These are phyloP conservation scores for Hyposmocoma kahamanoa DNA, from an alignment of 1,140 invertebrate species.

Conservation along the genomic window DNA sequence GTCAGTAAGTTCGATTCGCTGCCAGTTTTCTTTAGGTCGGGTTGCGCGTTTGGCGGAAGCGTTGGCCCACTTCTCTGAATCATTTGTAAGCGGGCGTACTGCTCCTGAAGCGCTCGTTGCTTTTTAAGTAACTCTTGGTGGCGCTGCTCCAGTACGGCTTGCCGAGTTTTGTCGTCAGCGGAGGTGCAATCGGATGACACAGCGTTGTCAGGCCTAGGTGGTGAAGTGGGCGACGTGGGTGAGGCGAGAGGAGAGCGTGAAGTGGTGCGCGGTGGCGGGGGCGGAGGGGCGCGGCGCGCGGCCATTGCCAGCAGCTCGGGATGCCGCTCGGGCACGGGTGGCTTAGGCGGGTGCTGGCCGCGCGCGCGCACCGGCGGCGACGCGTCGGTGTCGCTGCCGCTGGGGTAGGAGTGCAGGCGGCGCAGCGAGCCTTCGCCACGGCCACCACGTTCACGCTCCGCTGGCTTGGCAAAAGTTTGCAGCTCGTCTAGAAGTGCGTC, in stretches of 20 bases:
- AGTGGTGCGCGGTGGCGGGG: constrained; percentile 88
- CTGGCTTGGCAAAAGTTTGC: constrained; percentile 86
- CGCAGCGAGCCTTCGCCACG: constrained; percentile 82
- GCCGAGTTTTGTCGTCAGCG: constrained; percentile 71
- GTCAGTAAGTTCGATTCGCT: constrained; percentile 89
- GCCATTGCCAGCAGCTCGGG: constrained; percentile 79
- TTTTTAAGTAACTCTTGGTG: constrained; percentile 91
- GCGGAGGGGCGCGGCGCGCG: constrained; percentile 85
- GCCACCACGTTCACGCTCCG: constrained; percentile 79
- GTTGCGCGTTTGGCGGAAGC: constrained; percentile 76
- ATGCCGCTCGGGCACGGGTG: constrained; percentile 85
- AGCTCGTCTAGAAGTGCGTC: constrained; percentile 95
- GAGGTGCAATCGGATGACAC: constrained; percentile 58
- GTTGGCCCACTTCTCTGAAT: constrained; percentile 84
- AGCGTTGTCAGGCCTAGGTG: constrained; percentile 35
- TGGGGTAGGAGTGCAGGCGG: constrained; percentile 83
- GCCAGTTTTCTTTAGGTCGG: constrained; percentile 88
- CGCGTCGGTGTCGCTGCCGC: constrained; percentile 82
- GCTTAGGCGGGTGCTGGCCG: constrained; percentile 75
- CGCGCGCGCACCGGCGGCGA: constrained; percentile 77
- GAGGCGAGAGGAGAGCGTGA: constrained; percentile 88
- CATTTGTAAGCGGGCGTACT: constrained; percentile 89
- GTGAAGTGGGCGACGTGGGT: constrained; percentile 74
- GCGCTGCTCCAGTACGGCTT: constrained; percentile 86
- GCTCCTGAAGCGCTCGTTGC: constrained; percentile 90